Base-by-base conservation (phyloP, 1,140 invertebrate genomes). In the Sitodiplosis mosellana region DNA sequence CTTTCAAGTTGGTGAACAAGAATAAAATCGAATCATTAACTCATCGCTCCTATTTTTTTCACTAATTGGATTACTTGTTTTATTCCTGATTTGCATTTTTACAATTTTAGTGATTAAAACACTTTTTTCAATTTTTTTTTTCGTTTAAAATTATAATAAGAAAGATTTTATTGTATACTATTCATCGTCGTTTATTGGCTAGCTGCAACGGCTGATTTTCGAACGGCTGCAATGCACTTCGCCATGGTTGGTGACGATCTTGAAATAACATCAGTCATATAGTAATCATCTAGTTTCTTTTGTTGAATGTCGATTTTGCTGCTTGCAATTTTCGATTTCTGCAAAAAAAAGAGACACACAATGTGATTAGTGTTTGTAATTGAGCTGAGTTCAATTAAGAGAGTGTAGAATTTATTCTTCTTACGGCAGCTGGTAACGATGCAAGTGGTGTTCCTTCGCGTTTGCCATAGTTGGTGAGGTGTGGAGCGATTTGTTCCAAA, bases 171-270 rank as follows among this genome's bases (percentile, higher is more conserved):
- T 27, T 27, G 27, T 27, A 27, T 27, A n/a, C 33, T 34, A 34
- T 14, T 8, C 14, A 34, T 34, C 14, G 3, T 38, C 12, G 14
- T 38, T 14, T 43, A 43, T 12, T 43, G n/a, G 18, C 18, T 18
- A 2, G 41, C n/a, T 5, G 10, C 12, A 2, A 18, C 41, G 4
- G n/a, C 41, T 33, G 21, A 21, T 42, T 90, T 90, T 38, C 76
- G 66, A 8, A 83, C 86, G 36, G 93, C 90, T 59, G 88, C 80
- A 42, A 97, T 81, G 69, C 95, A 99, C 68, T 97, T 95, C 20
- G 94, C 90, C 96, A 99, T 99, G 27, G 93, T 98, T 49, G 83
- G 80, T 14, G 94, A 98, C n/a, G 94, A 88, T 61, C 94, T 73
- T 49, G 87, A 90, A 56, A 99, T 91, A 6, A 82, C 69, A 66